Base-by-base conservation (phyloP, 2,113 vertebrate species). In the Pituophis catenifer region DNA sequence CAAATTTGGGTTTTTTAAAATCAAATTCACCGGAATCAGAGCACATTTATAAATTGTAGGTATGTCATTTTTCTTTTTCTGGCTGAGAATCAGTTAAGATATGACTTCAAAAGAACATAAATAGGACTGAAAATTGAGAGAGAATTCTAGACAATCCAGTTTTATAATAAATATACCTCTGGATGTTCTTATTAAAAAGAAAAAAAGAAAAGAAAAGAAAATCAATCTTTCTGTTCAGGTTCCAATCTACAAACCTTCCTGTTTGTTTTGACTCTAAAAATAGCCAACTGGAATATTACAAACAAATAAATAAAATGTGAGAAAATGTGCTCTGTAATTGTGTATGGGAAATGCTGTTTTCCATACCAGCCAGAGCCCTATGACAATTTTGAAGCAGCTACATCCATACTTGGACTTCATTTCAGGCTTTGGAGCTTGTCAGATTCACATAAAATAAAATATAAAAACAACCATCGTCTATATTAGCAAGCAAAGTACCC, bases 401-500 rank as follows among this genome's bases (percentile, higher is more conserved):
- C 95, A 97, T 98, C 97, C 96, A 97, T 97, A 97, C 95, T 97
- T 98, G 97, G 97, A 97, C 98, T 98, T 98, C 97, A 98, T 98
- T 97, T 98, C 97, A 95, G 96, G 96, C 97, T 97, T 98, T 97
- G 95, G 96, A 97, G 98, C 97, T 97, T 98, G 98, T 98, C 98
- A 98, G 97, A 96, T 98, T 97, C 97, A 97, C 97, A 98, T 98
- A 98, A 98, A 98, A 98, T 98, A 98, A 98, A 98, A 98, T 98
- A 98, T 98, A 98, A 98, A 98, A 98, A 98, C 97, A 98, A 96
- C 98, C 97, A 97, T 97, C 97, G n/a, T 97, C 96, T 97, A 97
- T 97, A 98, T 98, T 98, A 98, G 98, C 98, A 98, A 98, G 98
- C 97, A 98, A 98, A 98, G 97, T 98, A 98, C 97, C 98, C 97